Percentiles rank a stretch among this genome's conserved stretches.
Evolutionary conservation across 1,140 invertebrate genomes (phyloP).

Genomic region (Sinonovacula constricta): DNA sequence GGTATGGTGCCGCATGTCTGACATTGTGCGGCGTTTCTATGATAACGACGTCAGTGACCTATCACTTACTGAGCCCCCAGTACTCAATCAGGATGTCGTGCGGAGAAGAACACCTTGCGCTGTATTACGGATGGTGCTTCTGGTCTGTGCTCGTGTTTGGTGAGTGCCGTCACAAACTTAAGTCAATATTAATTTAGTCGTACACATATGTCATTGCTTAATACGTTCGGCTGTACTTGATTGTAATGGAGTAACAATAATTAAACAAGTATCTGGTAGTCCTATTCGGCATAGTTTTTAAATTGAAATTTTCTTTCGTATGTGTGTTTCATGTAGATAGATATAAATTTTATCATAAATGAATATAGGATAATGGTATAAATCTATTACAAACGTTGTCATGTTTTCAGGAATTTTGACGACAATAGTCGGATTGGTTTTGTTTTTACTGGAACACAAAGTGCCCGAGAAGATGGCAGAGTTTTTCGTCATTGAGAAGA

Average conservation of each 20-base stretch:
- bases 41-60: constrained; percentile 38
- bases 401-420: constrained; percentile 46
- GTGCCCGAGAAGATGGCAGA: constrained; percentile 38
- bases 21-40: constrained; percentile 50
- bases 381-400: not conserved
- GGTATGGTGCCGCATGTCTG: constrained; percentile 47
- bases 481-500: constrained; percentile 46
- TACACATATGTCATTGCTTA: not conserved
- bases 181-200: not conserved
- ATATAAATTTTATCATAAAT: not conserved
- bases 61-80: constrained; percentile 46
- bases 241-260: not conserved
- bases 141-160: constrained; percentile 53
- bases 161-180: constrained; percentile 12
- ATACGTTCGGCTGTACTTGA: too few relatives aligned
- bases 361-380: not conserved
- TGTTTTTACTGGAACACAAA: constrained; percentile 40
- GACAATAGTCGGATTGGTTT: constrained; percentile 23
- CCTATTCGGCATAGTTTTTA: too few relatives aligned
- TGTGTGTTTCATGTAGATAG: not conserved
- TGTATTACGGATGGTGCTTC: constrained; percentile 61
- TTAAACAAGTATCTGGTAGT: too few relatives aligned
- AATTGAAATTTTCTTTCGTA: too few relatives aligned
- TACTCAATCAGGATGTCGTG: constrained; percentile 45
- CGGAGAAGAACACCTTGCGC: constrained; percentile 33